Evolutionary conservation across 2,797 vertebrate species (phyloP), one percentile per base, ranked within the genome.

Genomic region (Pelochelys cantorii): DNA sequence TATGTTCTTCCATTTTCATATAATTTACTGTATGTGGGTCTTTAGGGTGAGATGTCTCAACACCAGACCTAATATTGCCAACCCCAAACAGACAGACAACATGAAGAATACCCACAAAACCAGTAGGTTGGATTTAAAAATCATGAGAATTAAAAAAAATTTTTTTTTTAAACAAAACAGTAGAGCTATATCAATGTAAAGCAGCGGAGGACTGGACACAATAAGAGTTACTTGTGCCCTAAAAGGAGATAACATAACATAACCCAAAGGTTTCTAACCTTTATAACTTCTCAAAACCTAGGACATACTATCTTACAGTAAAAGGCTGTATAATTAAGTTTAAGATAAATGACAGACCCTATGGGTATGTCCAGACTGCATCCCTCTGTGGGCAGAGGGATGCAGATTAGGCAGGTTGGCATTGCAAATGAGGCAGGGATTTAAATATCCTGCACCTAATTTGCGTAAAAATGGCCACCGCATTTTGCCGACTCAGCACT

Each of bases 251-350:
- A 17, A 79, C 4, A 92, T 8, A 17, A 79, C 4, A 79, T 81
- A 57, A 17, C 84, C 80, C 84, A 79, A 94, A 42, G 84, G 89
- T 53, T 85, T 88, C 48, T 91, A 87, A 87, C 60, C 77, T 11
- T 14, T 75, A 37, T 25, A 42, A 42, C 23, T 48, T 90, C 55
- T 2, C 37, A 84, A 79, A 82, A 90, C 37, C 4, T 85, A 48
- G 88, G 77, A 92, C 3, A 81, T 79, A 55, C 52, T 83, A 90
- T 27, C 12, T 79, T 74, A 94, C 93, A 94, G 90, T 7, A 65
- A 83, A 86, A 78, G 85, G 79, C 90, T 92, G 85, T 86, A 94
- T 94, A 92, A 77, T 54, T 83, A 77, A 90, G 86, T 93, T 92
- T 91, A 87, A 92, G 90, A 89, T 22, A 90, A 81, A 75, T 57